Base-by-base conservation (phyloP, 1,140 invertebrate species). In the Dysdera silvatica region DNA sequence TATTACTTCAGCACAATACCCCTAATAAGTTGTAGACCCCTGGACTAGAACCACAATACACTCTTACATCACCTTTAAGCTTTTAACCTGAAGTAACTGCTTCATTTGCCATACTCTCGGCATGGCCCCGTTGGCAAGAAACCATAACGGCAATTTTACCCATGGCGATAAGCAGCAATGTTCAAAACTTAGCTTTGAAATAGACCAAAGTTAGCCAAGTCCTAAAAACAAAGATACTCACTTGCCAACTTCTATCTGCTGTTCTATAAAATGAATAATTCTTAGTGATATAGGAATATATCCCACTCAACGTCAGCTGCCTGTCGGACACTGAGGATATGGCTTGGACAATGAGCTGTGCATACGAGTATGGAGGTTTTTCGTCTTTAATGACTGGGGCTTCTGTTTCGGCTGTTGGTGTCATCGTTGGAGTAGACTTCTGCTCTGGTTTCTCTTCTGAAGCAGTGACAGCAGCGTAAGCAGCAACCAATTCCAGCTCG, bases 241-340 rank as follows among this genome's bases (percentile, higher is more conserved):
- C 83, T 81, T 98, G 95, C 95, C 95, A 98, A 32, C 95, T 95
- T 79, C 97, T 97, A 75, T 98, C 95, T 4, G 92, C 93, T 58
- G 93, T 95, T 73, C 93, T 82, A 76, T 98, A 99, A 79, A 98
- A 98, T 7, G 93, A 94, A 82, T 98, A 98, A 77, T 98, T 87
- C 80, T 96, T 97, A 31, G 95, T 96, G 76, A 99, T 98, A 75
- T 95, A 98, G 65, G 92, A 93, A 81, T 98, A 99, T 73, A 98
- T 98, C 71, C 94, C 94, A 77, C 90, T 95, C n/a, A 98, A 81
- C 4, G 95, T 98, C 48, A 98, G 82, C 78, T 98, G 95, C 79
- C 94, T 96, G 77, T 99, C 94, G 1, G 82, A 79, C 4, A 94
- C 91, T 28, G 91, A 94, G 32, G 91, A 91, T 68, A 98, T 95